phyloP scores from a whole-genome alignment of 1,140 invertebrate genomes.

The Camponotus vicinus region DNA sequence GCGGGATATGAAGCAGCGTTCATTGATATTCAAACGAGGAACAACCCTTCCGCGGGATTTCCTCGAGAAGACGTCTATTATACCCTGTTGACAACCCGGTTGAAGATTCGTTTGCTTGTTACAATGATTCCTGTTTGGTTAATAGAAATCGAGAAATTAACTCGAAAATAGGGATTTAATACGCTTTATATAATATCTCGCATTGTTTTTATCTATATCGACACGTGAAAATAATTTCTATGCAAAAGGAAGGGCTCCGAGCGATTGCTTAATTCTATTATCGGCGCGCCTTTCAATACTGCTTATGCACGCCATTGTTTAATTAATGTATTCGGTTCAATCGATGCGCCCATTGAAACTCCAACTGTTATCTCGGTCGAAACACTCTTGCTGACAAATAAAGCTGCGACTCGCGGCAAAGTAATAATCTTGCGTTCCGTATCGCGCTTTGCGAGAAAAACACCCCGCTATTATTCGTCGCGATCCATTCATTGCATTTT shows the following conservation, averaged over 20 bases:
- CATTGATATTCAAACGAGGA: slow-evolving; percentile 55
- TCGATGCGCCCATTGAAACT: slow-evolving; percentile 31
- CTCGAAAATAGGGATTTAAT: no score
- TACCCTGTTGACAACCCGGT: background rate
- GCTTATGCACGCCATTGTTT: slow-evolving; percentile 17
- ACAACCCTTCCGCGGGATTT: slow-evolving; percentile 16
- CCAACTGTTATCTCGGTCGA: background rate
- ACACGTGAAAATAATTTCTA: no score
- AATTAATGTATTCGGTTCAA: slow-evolving; percentile 40
- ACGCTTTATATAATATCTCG: no score
- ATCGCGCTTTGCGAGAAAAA: slow-evolving; percentile 25
- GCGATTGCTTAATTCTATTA: background rate
- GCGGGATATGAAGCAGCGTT: slow-evolving; percentile 19
- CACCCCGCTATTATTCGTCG: slow-evolving; percentile 48
- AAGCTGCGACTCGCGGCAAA: slow-evolving; percentile 20
- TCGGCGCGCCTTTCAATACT: background rate
- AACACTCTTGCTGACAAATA: slow-evolving; percentile 43
- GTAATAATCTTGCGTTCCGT: slow-evolving; percentile 30
- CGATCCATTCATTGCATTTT: slow-evolving; percentile 36
- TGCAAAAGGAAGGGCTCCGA: no score
- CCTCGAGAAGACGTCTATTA: slow-evolving; percentile 7
- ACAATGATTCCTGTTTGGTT: background rate
- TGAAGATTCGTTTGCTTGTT: slow-evolving; percentile 12
- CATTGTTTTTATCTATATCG: no score
- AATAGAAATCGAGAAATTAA: background rate